Conservation (phyloP, 1,140 invertebrate genomes). For the Ceratina australensis region DNA sequence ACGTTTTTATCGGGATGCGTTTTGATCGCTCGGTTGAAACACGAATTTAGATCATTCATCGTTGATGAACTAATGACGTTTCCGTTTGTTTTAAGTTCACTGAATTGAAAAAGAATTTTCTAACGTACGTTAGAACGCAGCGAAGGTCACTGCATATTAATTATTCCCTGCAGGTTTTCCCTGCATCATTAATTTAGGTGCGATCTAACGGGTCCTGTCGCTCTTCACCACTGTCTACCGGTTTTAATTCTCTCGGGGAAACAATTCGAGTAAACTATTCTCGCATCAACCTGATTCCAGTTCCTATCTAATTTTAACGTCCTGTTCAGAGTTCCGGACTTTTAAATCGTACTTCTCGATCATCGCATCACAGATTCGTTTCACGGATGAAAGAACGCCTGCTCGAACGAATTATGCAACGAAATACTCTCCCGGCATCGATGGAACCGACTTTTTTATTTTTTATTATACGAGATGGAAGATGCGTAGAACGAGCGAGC, state of each 20-base stretch:
- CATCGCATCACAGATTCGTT: no score
- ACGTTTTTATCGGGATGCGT: background rate
- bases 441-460: background rate
- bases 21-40: conserved; percentile 5
- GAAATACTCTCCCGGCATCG: background rate
- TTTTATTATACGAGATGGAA: background rate
- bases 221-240: background rate
- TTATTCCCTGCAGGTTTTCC: conserved; percentile 14
- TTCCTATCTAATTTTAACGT: background rate
- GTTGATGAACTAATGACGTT: background rate
- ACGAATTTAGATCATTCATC: background rate
- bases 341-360: no score
- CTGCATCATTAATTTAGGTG: conserved; percentile 13
- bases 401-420: conserved; percentile 13
- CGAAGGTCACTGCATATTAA: conserved; percentile 37
- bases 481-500: background rate
- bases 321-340: no score
- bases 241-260: background rate
- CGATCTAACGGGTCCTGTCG: conserved; percentile 12
- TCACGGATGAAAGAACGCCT: no score
- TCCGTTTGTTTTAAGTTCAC: background rate
- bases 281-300: background rate
- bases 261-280: background rate
- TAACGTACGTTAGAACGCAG: background rate
- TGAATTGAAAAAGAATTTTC: background rate